Conservation (phyloP, 2,888 invertebrate species). For the Abrostola tripartita region DNA sequence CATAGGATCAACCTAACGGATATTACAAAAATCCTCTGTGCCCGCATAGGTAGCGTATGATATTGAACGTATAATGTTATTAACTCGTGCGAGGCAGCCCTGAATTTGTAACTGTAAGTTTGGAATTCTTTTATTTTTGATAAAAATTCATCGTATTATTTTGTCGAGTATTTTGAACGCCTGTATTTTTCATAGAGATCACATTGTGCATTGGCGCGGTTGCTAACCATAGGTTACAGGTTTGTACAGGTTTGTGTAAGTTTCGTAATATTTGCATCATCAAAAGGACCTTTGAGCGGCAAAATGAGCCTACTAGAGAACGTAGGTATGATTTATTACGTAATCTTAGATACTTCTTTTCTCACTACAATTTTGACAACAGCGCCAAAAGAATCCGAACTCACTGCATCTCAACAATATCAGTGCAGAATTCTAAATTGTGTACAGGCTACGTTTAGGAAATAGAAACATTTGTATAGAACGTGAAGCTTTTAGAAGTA, state of each 20-base stretch:
- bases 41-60: conserved; percentile 16
- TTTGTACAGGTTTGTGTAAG: too few relatives aligned
- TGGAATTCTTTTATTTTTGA: conserved; percentile 5
- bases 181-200: too few relatives aligned
- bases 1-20: conserved; percentile 5
- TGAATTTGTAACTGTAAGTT: conserved; percentile 25
- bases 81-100: conserved; percentile 13
- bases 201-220: too few relatives aligned
- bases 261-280: too few relatives aligned
- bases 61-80: conserved; percentile 29
- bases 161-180: too few relatives aligned
- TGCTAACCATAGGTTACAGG: too few relatives aligned
- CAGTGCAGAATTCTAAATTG: neutral
- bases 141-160: too few relatives aligned
- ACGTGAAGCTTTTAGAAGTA: conserved; percentile 4
- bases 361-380: too few relatives aligned
- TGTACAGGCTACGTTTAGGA: conserved; percentile 1
- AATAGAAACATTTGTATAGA: conserved; percentile 6
- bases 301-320: too few relatives aligned
- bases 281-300: too few relatives aligned
- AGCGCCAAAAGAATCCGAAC: neutral
- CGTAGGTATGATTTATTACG: too few relatives aligned
- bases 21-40: conserved; percentile 13
- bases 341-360: too few relatives aligned
- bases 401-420: conserved; percentile 1